These are phyloP conservation scores for Aphidius gifuensis DNA, from an alignment of 1,140 invertebrate genomes.

Conservation along the genomic window DNA sequence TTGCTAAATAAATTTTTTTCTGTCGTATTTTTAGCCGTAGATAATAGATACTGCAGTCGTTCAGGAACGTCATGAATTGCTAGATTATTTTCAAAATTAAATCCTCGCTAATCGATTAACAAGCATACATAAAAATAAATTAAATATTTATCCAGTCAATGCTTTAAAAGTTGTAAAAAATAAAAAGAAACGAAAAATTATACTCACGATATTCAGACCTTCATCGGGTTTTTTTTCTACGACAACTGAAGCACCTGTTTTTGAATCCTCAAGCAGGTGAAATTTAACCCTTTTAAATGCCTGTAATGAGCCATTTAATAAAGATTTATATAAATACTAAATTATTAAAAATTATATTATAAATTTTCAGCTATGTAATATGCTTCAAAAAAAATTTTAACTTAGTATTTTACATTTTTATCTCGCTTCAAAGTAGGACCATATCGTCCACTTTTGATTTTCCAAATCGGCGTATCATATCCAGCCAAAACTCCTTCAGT, in stretches of 20 bases:
- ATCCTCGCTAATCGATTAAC: slow-evolving; percentile 8
- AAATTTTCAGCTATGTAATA: neutral
- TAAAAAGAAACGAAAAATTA: no score
- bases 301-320: neutral
- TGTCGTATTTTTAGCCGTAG: neutral
- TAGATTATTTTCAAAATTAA: slow-evolving; percentile 4
- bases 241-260: neutral
- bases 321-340: no score
- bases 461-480: slow-evolving; percentile 17
- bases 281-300: neutral
- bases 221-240: no score
- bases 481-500: slow-evolving; percentile 17
- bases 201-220: neutral
- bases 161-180: neutral
- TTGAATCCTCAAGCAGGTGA: neutral
- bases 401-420: neutral
- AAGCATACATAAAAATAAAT: no score
- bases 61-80: slow-evolving; percentile 14
- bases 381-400: neutral
- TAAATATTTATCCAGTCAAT: no score
- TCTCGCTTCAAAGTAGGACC: neutral
- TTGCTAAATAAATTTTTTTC: slow-evolving; percentile 5
- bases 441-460: neutral
- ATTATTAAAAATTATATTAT: no score
- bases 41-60: neutral